These are phyloP conservation scores for Aviceda subcristata DNA, from an alignment of 2,113 vertebrate genomes.

Conservation along the genomic window DNA sequence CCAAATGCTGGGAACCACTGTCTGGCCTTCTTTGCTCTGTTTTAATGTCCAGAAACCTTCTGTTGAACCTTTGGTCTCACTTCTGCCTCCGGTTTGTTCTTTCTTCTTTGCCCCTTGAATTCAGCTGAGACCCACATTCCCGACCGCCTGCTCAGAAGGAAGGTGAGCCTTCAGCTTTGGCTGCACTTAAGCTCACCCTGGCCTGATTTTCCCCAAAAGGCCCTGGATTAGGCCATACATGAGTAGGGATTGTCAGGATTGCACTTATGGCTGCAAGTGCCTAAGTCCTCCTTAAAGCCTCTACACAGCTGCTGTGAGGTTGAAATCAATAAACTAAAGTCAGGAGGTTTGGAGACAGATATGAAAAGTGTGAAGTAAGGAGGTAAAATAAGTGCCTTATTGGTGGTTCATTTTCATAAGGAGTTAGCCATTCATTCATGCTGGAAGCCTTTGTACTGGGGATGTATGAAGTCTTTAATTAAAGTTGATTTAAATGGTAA, in stretches of 20 bases:
- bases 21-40: neutral
- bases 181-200: neutral
- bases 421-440: neutral
- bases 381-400: neutral
- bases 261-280: neutral
- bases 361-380: neutral
- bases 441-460: neutral
- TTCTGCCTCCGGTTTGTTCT: neutral
- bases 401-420: neutral
- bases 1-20: neutral
- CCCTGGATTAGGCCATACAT: neutral
- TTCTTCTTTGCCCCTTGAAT: neutral
- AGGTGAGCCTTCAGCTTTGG: neutral
- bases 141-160: neutral
- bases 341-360: neutral
- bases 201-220: neutral
- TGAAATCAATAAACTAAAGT: neutral
- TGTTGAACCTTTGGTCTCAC: neutral
- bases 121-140: neutral
- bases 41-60: neutral
- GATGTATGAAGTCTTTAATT: slow-evolving; percentile 16
- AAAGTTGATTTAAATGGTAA: slow-evolving; percentile 47
- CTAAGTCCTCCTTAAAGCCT: neutral
- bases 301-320: neutral
- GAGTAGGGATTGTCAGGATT: neutral